Conservation (phyloP, 2,113 vertebrate genomes). For the Platichthys flesus region DNA sequence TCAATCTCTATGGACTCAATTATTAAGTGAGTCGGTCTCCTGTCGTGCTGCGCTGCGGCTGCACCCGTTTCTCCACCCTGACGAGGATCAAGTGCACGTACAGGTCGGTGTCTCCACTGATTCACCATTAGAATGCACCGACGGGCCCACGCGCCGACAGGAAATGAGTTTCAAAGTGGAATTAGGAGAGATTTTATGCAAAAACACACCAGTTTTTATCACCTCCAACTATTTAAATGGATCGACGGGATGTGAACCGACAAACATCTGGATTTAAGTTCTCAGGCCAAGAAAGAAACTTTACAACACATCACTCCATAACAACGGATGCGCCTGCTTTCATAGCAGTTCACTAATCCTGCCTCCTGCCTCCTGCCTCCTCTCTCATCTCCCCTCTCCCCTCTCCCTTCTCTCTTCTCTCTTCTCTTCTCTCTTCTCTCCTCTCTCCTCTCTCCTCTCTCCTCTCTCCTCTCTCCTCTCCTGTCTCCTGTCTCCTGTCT, state of each 20-base stretch:
- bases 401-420: too few relatives aligned
- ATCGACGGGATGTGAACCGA: conserved; percentile 8
- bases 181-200: conserved; percentile 29
- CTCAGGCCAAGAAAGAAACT: neutral
- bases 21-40: conserved; percentile 58
- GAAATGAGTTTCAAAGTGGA: neutral
- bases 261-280: neutral
- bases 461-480: too few relatives aligned
- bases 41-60: neutral
- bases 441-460: too few relatives aligned
- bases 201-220: conserved; percentile 49
- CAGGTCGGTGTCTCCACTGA: neutral
- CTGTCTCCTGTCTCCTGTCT: too few relatives aligned
- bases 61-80: conserved; percentile 6
- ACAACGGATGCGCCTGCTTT: too few relatives aligned
- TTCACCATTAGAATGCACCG: conserved; percentile 13
- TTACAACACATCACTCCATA: too few relatives aligned
- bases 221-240: conserved; percentile 32
- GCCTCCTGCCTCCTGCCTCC: too few relatives aligned
- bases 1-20: conserved; percentile 67
- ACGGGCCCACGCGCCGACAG: neutral
- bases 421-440: too few relatives aligned
- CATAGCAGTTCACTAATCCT: too few relatives aligned
- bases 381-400: too few relatives aligned
- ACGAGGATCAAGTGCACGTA: neutral